Conservation (phyloP, 2,888 invertebrate genomes). For the Mesorhabditis belari region DNA sequence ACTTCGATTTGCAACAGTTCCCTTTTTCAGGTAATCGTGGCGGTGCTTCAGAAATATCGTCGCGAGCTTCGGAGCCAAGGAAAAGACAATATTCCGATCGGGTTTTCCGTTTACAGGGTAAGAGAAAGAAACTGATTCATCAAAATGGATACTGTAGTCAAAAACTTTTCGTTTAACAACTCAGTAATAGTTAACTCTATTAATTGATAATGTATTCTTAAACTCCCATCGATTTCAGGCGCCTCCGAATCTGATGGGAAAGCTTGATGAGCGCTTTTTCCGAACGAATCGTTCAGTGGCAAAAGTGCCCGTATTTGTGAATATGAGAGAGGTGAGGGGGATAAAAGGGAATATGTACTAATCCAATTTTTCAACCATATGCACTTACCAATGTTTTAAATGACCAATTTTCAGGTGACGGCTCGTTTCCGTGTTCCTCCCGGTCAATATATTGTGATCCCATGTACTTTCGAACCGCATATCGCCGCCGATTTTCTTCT, state of each 20-base stretch:
- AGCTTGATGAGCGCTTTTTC: slow-evolving; percentile 65
- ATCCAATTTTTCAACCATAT: not conserved
- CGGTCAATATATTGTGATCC: slow-evolving; percentile 86
- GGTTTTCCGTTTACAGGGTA: slow-evolving; percentile 78
- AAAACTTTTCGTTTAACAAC: too few species aligned
- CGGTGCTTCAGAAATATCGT: slow-evolving; percentile 79
- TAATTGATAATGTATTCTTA: too few species aligned
- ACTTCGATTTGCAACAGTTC: too few species aligned
- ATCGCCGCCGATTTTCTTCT: slow-evolving; percentile 91
- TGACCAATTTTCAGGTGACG: slow-evolving; percentile 61
- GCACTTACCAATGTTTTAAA: too few species aligned
- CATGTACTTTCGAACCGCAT: slow-evolving; percentile 89
- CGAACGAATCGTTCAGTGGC: slow-evolving; percentile 73
- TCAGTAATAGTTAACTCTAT: too few species aligned
- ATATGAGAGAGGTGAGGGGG: slow-evolving; percentile 70
- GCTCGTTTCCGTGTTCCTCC: slow-evolving; percentile 83
- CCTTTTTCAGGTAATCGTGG: slow-evolving; percentile 70
- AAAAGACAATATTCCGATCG: slow-evolving; percentile 84
- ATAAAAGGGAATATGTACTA: not conserved
- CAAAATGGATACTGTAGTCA: too few species aligned
- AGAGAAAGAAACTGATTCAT: not conserved
- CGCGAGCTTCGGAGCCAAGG: slow-evolving; percentile 80
- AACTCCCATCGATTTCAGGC: not conserved
- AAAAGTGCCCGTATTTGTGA: slow-evolving; percentile 86
- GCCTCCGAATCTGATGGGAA: not conserved